Conservation (phyloP, 2,797 vertebrate genomes). For the Acridotheres tristis region DNA sequence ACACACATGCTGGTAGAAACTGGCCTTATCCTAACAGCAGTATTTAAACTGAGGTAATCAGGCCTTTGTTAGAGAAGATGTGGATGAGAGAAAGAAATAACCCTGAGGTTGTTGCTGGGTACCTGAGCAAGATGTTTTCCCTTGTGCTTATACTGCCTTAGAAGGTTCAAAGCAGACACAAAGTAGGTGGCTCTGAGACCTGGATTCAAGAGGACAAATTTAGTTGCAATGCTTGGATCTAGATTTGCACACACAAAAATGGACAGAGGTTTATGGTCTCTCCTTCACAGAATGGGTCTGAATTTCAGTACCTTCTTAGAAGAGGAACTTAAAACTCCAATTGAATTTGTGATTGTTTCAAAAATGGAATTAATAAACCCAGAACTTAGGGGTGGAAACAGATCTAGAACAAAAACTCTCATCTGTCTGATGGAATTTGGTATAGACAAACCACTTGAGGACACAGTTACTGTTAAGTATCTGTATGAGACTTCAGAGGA, state of each 20-base stretch:
- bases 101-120: neutral
- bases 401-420: neutral
- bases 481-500: neutral
- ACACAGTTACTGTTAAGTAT: neutral
- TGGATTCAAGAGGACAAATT: neutral
- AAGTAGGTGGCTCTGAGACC: neutral
- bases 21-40: neutral
- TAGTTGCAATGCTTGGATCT: neutral
- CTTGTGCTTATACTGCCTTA: neutral
- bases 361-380: neutral
- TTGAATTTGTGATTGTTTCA: neutral
- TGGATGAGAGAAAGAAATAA: neutral
- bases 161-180: neutral
- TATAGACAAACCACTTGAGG: neutral
- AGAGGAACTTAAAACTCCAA: neutral
- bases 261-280: neutral
- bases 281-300: neutral
- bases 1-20: neutral
- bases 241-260: neutral
- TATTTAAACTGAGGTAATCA: neutral
- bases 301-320: neutral
- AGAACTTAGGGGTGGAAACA: neutral
- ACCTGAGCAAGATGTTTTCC: neutral
- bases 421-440: neutral
- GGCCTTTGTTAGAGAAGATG: neutral